Evolutionary conservation across 1,140 invertebrate genomes (phyloP).

Genomic region (Rhopalosiphum padi): DNA sequence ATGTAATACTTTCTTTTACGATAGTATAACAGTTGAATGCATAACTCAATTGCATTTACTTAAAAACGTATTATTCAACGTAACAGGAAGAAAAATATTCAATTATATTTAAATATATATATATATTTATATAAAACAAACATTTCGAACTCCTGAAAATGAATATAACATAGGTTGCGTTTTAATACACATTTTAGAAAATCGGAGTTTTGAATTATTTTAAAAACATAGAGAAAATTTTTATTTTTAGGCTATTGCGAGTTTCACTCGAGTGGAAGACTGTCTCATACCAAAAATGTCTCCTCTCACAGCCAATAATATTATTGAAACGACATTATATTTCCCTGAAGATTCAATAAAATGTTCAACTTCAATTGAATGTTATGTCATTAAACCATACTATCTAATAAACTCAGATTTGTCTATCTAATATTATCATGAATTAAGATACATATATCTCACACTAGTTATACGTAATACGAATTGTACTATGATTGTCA

Average conservation of each 20-base stretch:
- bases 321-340: neutral
- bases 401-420: neutral
- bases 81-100: rapidly evolving
- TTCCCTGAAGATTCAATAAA: neutral
- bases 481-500: too few species aligned
- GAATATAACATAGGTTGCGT: too few species aligned
- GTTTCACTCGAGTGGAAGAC: neutral
- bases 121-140: neutral
- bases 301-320: neutral
- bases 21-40: too few species aligned
- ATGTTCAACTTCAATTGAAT: neutral
- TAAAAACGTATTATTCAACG: neutral
- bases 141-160: neutral
- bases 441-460: too few species aligned
- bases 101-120: neutral
- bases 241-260: neutral
- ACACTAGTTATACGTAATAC: too few species aligned
- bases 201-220: neutral
- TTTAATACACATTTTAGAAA: neutral
- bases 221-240: neutral
- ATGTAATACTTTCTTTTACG: too few species aligned
- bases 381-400: neutral
- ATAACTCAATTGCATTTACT: neutral
- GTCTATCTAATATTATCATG: neutral
- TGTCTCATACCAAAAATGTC: neutral